A percentile compares a stretch with the other conserved stretches of the same genome.
Evolutionary conservation across 2,113 vertebrate species (phyloP).

Genomic region (Anguilla japonica): DNA sequence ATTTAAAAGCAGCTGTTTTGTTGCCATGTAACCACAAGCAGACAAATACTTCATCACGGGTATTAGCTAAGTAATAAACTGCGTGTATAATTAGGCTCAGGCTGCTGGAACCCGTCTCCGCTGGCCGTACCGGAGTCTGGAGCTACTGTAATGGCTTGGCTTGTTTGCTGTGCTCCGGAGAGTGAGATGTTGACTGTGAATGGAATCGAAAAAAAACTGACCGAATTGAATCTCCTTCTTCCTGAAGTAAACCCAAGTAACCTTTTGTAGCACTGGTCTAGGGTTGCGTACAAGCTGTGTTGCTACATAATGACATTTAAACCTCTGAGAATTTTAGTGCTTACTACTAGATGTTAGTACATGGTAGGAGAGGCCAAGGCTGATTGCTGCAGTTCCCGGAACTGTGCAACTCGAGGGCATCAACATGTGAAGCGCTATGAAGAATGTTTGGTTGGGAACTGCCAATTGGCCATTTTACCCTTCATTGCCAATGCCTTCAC

Average conservation of each 20-base stretch:
- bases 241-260: not conserved
- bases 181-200: not conserved
- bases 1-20: slow-evolving; percentile 51
- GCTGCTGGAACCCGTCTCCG: not conserved
- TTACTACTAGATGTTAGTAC: not conserved
- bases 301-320: not conserved
- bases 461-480: not conserved
- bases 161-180: not conserved
- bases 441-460: not conserved
- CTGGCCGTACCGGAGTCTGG: not conserved
- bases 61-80: not conserved
- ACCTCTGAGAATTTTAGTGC: too few species aligned
- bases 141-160: not conserved
- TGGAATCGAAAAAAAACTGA: not conserved
- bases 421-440: not conserved
- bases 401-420: not conserved
- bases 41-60: slow-evolving; percentile 34
- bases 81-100: not conserved
- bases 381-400: not conserved
- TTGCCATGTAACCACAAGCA: slow-evolving; percentile 55
- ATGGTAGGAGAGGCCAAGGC: not conserved
- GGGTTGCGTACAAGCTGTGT: not conserved
- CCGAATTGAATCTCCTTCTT: not conserved
- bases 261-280: not conserved
- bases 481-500: not conserved